Evolutionary conservation across 2,113 vertebrate species (phyloP), one percentile per base, ranked within the genome.

Genomic region (Phalacrocorax aristotelis): DNA sequence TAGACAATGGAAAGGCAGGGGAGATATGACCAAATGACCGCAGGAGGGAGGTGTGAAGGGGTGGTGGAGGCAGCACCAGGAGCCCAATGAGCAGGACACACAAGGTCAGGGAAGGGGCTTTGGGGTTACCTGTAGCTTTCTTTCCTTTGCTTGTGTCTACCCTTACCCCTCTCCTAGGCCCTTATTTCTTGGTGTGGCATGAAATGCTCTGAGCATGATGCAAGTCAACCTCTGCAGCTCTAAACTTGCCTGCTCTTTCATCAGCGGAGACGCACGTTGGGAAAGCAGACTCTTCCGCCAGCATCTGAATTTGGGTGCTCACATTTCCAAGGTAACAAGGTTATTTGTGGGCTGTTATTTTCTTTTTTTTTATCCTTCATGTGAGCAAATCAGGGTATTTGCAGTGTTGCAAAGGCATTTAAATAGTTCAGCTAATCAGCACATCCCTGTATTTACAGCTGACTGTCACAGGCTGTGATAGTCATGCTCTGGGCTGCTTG

Each of bases 281-380:
- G 86, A 79, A 91, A 93, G 36, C 62, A 89, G 93, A 89, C 11
- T 8, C 90, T 89, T 95, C 89, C 60, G 93, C 54, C 42, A 3
- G 85, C 66, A 8, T 70, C 78, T 62, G 44, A 93, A 72, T 85
- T 76, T 78, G 89, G 77, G 61, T 89, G 91, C 78, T 91, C n/a
- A 13, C 46, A 87, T 95, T 95, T 87, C 93, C 89, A 94, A 91
- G 94, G 89, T 83, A 97, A 94, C 81, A 70, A 92, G 86, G 78
- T 97, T 91, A 91, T 91, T 95, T 94, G 62, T 80, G 87, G 71
- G 66, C 44, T 95, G 81, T 84, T 87, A 11, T 51, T 87, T 94
- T 93, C 71, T 61, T 78, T 78, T 78, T 78, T 83, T 89, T 76
- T 68, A 70, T 84, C 84, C 40, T 87, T 65, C 72, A 12, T 51